These are phyloP conservation scores for Dichetophora obliterata DNA, from an alignment of 2,888 invertebrate species.

Conservation along the genomic window DNA sequence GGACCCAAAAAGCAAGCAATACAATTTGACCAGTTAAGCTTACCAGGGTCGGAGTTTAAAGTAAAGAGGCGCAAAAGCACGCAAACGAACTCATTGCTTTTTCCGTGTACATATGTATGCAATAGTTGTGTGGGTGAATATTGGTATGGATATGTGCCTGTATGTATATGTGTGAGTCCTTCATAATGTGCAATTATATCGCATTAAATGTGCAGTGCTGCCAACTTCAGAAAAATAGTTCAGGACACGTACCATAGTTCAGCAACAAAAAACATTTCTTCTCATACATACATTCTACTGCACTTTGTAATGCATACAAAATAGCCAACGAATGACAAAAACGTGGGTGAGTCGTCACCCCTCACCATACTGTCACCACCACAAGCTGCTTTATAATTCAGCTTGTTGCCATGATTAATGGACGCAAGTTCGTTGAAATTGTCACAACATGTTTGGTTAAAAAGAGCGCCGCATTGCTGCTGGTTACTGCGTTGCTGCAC, in stretches of 20 bases:
- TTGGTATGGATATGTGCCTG: not conserved
- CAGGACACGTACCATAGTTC: not conserved
- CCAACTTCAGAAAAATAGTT: not conserved
- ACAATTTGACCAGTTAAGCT: not conserved
- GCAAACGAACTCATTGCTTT: not conserved
- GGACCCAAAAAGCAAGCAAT: not conserved
- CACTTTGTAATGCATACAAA: no score
- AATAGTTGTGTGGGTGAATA: not conserved
- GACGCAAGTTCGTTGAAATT: no score
- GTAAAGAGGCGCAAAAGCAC: not conserved
- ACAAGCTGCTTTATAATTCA: no score
- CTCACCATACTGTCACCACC: no score
- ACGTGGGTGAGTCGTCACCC: no score
- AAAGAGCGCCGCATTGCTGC: no score
- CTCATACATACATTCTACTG: no score
- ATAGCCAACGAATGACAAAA: no score
- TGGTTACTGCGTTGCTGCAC: no score
- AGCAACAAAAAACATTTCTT: not conserved
- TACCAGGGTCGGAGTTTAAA: not conserved
- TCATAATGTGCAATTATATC: slow-evolving; percentile 3
- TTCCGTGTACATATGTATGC: not conserved
- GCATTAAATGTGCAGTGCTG: not conserved
- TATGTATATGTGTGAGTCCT: not conserved
- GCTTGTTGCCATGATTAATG: no score
- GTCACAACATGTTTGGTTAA: no score